A percentile compares a stretch with the other conserved stretches of the same genome.
Conservation (phyloP, 2,888 invertebrate genomes). For the Teinopalpus imperialis region DNA sequence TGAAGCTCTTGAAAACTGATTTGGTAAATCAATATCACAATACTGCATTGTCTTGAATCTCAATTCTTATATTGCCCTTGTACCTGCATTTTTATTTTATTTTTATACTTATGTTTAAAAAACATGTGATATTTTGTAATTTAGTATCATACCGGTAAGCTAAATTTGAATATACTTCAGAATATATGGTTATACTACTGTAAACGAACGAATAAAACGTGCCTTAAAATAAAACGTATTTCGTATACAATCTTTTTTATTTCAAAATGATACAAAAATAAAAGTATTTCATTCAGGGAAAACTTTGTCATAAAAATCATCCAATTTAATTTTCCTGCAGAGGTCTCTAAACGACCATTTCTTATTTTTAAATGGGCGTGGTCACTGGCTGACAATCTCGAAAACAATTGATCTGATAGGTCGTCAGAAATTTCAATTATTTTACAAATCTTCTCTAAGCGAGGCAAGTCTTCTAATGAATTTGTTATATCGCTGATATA, state of each 20-base stretch:
- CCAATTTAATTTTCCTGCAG: slow-evolving; percentile 64
- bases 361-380: slow-evolving; percentile 33
- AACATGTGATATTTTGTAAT: slow-evolving; percentile 28
- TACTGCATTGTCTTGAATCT: too few relatives aligned
- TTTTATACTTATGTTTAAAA: slow-evolving; percentile 26
- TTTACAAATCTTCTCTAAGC: slow-evolving; percentile 68
- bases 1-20: slow-evolving; percentile 63
- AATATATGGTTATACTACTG: background rate
- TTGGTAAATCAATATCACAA: slow-evolving; percentile 48
- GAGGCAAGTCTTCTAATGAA: slow-evolving; percentile 62
- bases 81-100: slow-evolving; percentile 29
- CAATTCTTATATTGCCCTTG: slow-evolving; percentile 27
- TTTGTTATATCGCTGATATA: slow-evolving; percentile 60
- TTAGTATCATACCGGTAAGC: slow-evolving; percentile 5
- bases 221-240: slow-evolving; percentile 36
- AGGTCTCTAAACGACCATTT: slow-evolving; percentile 72
- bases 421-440: slow-evolving; percentile 77
- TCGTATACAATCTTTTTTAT: background rate
- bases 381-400: slow-evolving; percentile 42
- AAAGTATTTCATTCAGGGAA: slow-evolving; percentile 44
- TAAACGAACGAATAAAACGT: slow-evolving; percentile 31
- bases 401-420: slow-evolving; percentile 63
- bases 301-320: slow-evolving; percentile 67
- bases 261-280: background rate
- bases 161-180: slow-evolving; percentile 13